These are phyloP conservation scores for Yoshiicerus persimilis DNA, from an alignment of 1,140 invertebrate species.

Conservation along the genomic window DNA sequence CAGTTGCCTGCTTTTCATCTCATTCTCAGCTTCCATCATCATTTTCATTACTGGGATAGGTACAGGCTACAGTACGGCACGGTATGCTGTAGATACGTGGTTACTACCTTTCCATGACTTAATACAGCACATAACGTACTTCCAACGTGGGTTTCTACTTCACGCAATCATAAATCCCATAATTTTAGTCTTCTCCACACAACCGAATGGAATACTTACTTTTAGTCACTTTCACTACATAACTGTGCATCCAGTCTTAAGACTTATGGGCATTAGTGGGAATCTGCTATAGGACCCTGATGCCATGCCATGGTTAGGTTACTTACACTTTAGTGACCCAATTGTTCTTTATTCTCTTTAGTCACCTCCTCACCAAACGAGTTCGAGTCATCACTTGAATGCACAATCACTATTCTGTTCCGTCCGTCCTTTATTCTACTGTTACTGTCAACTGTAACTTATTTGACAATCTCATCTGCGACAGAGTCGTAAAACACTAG, in stretches of 20 bases:
- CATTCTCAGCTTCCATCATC: neutral
- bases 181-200: neutral
- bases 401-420: neutral
- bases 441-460: neutral
- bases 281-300: neutral
- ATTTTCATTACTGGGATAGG: neutral
- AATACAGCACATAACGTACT: neutral
- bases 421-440: neutral
- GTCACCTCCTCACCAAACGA: neutral
- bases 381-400: neutral
- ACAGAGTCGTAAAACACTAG: neutral
- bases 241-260: neutral
- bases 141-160: neutral
- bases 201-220: neutral
- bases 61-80: neutral
- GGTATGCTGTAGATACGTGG: neutral
- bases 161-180: neutral
- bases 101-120: neutral
- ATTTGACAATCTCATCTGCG: neutral
- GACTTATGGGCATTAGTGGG: neutral
- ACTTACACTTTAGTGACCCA: neutral
- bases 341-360: neutral
- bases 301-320: neutral
- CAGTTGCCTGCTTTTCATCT: neutral
- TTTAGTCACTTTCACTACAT: neutral